These are phyloP conservation scores for Stomatorhinus walkeri DNA, from an alignment of 2,797 vertebrate species.

Conservation along the genomic window DNA sequence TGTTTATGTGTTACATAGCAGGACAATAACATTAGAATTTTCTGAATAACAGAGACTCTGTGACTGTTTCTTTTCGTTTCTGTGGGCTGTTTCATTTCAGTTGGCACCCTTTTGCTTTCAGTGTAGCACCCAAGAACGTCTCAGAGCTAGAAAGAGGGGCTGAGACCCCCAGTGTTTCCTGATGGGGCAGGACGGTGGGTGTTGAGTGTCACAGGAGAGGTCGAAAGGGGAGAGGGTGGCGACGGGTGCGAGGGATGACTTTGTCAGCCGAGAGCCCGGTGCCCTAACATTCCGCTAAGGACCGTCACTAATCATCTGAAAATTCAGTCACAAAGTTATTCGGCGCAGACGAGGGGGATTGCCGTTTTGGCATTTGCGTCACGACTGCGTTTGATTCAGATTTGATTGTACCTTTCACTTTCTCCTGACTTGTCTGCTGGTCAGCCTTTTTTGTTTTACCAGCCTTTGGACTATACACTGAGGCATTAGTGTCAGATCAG, in stretches of 20 bases:
- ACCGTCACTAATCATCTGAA: slow-evolving; percentile 35
- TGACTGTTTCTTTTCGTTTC: not conserved
- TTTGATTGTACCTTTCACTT: slow-evolving; percentile 20
- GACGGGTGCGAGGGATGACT: not conserved
- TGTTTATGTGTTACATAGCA: not conserved
- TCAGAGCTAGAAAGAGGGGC: not conserved
- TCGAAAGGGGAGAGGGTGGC: not conserved
- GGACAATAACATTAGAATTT: not conserved
- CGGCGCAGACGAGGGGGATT: slow-evolving; percentile 36
- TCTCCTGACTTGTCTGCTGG: not conserved
- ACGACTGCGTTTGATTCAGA: slow-evolving; percentile 39
- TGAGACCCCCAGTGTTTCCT: not conserved
- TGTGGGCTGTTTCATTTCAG: not conserved
- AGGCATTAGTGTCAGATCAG: not conserved
- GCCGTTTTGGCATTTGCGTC: slow-evolving; percentile 32
- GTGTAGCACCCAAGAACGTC: not conserved
- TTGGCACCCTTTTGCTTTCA: not conserved
- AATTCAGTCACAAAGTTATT: slow-evolving; percentile 47
- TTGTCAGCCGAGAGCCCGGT: not conserved
- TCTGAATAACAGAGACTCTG: not conserved
- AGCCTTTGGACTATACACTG: not conserved
- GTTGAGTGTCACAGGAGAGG: not conserved
- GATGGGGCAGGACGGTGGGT: not conserved
- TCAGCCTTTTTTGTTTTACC: not conserved
- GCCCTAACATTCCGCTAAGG: slow-evolving; percentile 26